Evolutionary conservation across 2,113 vertebrate genomes (phyloP), one percentile per base, ranked within the genome.

Genomic region (Xiphias gladius): DNA sequence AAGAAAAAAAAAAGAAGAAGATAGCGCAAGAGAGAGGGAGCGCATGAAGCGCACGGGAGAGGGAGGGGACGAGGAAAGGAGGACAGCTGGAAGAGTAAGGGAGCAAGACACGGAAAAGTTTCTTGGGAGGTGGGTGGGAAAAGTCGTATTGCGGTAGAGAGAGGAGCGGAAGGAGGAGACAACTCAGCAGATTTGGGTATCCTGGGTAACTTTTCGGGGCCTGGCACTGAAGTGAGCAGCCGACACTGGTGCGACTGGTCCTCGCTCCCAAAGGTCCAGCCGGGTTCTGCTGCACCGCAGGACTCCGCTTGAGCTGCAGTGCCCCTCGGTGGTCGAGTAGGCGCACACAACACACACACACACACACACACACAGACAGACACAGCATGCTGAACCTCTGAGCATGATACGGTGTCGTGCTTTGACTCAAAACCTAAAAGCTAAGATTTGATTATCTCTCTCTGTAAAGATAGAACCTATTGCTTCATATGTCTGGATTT

Each of bases 101-200:
- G 68, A 87, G 59, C 43, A 58, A 84, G 79, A 89, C 63, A 71
- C 75, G 67, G 66, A 81, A 69, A 91, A 86, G 73, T 90, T 92
- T 91, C 83, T 82, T 22, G 4, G 54, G 70, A 86, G 68, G 83
- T 80, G 85, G 86, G 68, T 28, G 72, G 35, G 63, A 84, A 92
- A 91, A 91, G 91, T 89, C 86, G 86, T 91, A 91, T 79, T 92
- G 93, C 91, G 77, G 92, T 86, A 87, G 67, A 72, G 80, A 80
- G 70, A 77, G 79, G 52, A 84, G 75, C 19, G 19, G 73, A 48
- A 54, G 82, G 81, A 87, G 83, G 59, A 88, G 89, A 87, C 87
- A 92, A 87, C 91, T 95, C 94, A 94, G 95, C 94, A 94, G 76
- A 89, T 93, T 93, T 91, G 58, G 84, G 86, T 67, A 90, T 90